Percentiles rank a stretch among this genome's conserved stretches.
phyloP scores from a whole-genome alignment of 2,797 vertebrate species.

The Hozukius guyotensis region DNA sequence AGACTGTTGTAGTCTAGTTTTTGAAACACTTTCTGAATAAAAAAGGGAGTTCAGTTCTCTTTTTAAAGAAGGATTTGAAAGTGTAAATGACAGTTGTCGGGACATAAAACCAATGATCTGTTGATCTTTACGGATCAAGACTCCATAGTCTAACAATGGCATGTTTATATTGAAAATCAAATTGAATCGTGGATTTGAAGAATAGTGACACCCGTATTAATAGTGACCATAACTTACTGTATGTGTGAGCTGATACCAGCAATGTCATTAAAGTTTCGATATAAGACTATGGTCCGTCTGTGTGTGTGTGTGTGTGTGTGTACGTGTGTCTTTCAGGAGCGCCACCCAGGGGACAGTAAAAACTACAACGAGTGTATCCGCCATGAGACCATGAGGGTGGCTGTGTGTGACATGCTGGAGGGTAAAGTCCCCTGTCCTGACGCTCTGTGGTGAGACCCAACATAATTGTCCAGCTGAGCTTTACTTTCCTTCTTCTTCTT shows the following conservation, averaged over 20 bases:
- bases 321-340: constrained; percentile 83
- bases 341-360: constrained; percentile 97
- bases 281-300: background rate
- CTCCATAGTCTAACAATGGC: too few relatives aligned
- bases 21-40: background rate
- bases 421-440: constrained; percentile 95
- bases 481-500: background rate
- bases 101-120: too few relatives aligned
- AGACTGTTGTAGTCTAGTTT: background rate
- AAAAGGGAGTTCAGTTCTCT: too few relatives aligned
- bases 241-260: background rate
- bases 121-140: too few relatives aligned
- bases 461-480: background rate
- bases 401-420: constrained; percentile 98
- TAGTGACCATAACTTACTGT: background rate
- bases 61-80: too few relatives aligned
- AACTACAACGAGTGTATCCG: constrained; percentile 99
- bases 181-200: too few relatives aligned
- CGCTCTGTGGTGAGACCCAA: constrained; percentile 87
- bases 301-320: background rate
- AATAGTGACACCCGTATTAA: too few relatives aligned
- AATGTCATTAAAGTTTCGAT: background rate
- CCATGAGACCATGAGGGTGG: constrained; percentile 96
- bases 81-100: too few relatives aligned
- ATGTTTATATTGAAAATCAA: too few relatives aligned